These are phyloP conservation scores for Isichthys henryi DNA, from an alignment of 2,113 vertebrate species.

Conservation along the genomic window DNA sequence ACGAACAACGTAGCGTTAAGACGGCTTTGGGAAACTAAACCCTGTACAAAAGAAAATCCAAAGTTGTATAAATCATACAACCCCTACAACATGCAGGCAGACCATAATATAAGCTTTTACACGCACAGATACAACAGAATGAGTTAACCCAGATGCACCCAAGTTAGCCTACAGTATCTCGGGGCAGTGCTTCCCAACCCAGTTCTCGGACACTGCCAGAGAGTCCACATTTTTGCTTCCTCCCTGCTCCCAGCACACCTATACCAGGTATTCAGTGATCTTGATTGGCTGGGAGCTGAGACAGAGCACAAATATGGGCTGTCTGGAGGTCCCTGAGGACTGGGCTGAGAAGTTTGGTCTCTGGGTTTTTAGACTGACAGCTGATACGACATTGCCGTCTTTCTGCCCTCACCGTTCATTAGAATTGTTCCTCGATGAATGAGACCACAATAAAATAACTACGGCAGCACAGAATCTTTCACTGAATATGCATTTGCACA, in stretches of 20 bases:
- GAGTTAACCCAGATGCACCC: not conserved
- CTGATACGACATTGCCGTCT: not conserved
- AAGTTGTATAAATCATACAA: not conserved
- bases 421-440: not conserved
- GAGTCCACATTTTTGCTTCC: not conserved
- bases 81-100: not conserved
- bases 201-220: not conserved
- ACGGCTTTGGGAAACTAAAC: too few species aligned
- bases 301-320: not conserved
- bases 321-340: not conserved
- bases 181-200: not conserved
- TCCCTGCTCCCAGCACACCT: not conserved
- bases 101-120: not conserved
- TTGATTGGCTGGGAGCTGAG: not conserved
- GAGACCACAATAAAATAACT: not conserved
- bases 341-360: not conserved
- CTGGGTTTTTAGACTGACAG: not conserved
- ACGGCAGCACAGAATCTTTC: not conserved
- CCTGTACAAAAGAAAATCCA: not conserved
- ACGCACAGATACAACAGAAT: not conserved
- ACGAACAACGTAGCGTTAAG: too few species aligned
- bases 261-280: not conserved
- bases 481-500: not conserved
- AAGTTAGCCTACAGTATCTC: not conserved
- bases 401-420: not conserved